These are phyloP conservation scores for Hedychridium roseum DNA, from an alignment of 2,888 invertebrate genomes.

Conservation along the genomic window DNA sequence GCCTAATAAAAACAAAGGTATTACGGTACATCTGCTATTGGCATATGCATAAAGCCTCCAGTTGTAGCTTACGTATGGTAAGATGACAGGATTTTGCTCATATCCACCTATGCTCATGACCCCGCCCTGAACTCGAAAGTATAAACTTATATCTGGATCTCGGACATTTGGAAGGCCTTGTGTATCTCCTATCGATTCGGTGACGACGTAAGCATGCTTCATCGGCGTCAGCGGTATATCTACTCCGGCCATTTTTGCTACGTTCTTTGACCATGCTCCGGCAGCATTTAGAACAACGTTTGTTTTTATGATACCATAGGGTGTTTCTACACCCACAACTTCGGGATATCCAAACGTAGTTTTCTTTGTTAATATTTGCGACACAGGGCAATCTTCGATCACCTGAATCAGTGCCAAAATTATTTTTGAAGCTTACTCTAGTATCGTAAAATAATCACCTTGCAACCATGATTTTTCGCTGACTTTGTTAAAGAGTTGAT, in stretches of 20 bases:
- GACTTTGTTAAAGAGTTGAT: conserved; percentile 78
- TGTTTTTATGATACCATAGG: conserved; percentile 78
- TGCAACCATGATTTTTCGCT: conserved; percentile 76
- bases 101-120: conserved; percentile 87
- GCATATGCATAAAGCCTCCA: background rate
- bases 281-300: conserved; percentile 81
- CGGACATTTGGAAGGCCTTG: conserved; percentile 82
- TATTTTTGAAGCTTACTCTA: background rate
- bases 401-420: conserved; percentile 64
- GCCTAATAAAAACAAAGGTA: conserved; percentile 63
- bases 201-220: conserved; percentile 89
- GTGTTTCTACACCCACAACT: conserved; percentile 80
- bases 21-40: background rate
- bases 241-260: conserved; percentile 74
- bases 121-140: conserved; percentile 85
- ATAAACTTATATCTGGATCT: conserved; percentile 85
- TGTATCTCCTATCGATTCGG: conserved; percentile 79
- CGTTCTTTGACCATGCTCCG: conserved; percentile 83
- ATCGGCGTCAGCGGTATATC: conserved; percentile 81
- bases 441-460: conserved; percentile 64
- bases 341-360: conserved; percentile 72
- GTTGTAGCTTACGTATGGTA: conserved; percentile 71
- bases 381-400: conserved; percentile 79
- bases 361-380: conserved; percentile 74
- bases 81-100: conserved; percentile 82